Evolutionary conservation across 2,888 invertebrate genomes (phyloP).

Genomic region (Heteropelma amictum): DNA sequence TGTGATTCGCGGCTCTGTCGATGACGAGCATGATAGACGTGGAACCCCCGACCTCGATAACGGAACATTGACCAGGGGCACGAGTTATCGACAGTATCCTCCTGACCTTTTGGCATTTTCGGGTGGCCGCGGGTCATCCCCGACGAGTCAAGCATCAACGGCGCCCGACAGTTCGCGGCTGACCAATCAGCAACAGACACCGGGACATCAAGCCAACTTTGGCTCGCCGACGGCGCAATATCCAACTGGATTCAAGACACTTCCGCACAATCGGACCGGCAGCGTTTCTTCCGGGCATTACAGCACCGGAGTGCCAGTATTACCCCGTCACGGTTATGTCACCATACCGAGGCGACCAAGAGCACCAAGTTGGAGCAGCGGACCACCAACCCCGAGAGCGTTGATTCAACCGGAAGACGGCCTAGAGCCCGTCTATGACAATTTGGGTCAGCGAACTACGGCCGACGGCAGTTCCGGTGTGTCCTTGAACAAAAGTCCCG

Average conservation of each 20-base stretch:
- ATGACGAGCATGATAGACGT: constrained; percentile 66
- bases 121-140: constrained; percentile 79
- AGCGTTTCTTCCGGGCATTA: constrained; percentile 67
- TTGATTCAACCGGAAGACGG: constrained; percentile 78
- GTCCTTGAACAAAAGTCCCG: constrained; percentile 86
- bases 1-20: constrained; percentile 74
- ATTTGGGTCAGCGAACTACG: constrained; percentile 90
- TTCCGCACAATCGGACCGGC: constrained; percentile 85
- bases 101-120: constrained; percentile 91
- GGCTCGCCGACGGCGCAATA: constrained; percentile 73
- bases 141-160: constrained; percentile 87
- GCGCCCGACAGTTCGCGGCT: constrained; percentile 86
- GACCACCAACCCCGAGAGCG: constrained; percentile 79
- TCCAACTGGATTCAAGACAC: constrained; percentile 85
- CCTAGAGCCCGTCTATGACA: constrained; percentile 91
- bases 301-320: constrained; percentile 81
- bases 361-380: constrained; percentile 89
- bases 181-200: constrained; percentile 77
- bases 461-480: constrained; percentile 91
- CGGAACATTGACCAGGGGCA: constrained; percentile 80
- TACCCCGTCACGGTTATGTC: constrained; percentile 90
- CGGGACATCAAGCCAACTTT: constrained; percentile 77
- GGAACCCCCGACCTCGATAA: constrained; percentile 73
- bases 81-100: constrained; percentile 83
- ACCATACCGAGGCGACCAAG: constrained; percentile 91